These are phyloP conservation scores for Lithophane leautieri DNA, from an alignment of 2,888 invertebrate genomes.

Conservation along the genomic window DNA sequence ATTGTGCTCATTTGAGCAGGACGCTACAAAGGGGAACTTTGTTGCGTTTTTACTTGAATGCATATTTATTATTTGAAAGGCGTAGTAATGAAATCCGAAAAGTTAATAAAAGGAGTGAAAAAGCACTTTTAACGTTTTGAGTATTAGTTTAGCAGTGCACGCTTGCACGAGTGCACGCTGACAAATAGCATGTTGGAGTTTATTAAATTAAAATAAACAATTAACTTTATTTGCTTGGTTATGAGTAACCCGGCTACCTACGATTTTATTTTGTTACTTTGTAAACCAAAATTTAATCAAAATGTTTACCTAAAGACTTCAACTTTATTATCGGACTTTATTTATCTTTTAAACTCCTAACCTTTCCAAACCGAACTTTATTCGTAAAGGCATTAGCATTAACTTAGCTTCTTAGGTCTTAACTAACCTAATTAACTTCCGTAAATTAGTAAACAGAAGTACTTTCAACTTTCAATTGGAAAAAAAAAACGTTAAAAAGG, in stretches of 20 bases:
- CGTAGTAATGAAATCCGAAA: conserved; percentile 25
- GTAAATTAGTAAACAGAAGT: conserved; percentile 35
- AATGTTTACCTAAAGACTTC: not conserved
- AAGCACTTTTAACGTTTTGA: not conserved
- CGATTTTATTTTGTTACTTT: conserved; percentile 3
- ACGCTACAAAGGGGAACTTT: conserved; percentile 46
- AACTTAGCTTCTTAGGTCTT: conserved; percentile 35
- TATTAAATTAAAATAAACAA: not conserved
- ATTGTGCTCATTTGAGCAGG: conserved; percentile 40
- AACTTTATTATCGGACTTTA: not conserved
- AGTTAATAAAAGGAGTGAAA: not conserved
- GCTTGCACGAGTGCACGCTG: not conserved
- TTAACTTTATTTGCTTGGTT: not conserved
- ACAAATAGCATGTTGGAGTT: not conserved
- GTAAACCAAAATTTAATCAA: not conserved
- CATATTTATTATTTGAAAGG: conserved; percentile 40
- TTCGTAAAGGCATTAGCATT: conserved; percentile 34
- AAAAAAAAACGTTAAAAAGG: conserved; percentile 30
- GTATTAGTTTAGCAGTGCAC: not conserved
- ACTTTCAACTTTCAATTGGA: conserved; percentile 30
- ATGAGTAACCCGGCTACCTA: not conserved
- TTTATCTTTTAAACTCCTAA: conserved; percentile 6
- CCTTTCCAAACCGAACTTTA: conserved; percentile 29
- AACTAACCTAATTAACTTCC: conserved; percentile 51
- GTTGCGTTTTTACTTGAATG: conserved; percentile 52